These are phyloP conservation scores for Gambusia yucatana DNA, from an alignment of 2,797 vertebrate species.

Conservation along the genomic window DNA sequence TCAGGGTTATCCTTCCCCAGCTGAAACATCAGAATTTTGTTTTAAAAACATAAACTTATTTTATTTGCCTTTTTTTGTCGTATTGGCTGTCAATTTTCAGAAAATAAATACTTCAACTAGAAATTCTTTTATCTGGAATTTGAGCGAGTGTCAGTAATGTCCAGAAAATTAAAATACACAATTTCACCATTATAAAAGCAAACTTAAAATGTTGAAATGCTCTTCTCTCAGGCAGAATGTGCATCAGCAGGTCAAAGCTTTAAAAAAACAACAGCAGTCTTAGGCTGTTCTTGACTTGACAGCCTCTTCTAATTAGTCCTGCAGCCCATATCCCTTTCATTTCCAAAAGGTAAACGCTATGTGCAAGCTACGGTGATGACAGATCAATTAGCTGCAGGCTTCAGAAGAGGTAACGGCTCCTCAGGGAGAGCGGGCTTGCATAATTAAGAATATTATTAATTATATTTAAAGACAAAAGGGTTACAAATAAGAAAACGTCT, in stretches of 20 bases:
- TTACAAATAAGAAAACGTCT: slow-evolving; percentile 25
- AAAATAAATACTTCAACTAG: not conserved
- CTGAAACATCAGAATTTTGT: not conserved
- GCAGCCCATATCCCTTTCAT: slow-evolving; percentile 63
- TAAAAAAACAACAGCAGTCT: slow-evolving; percentile 46
- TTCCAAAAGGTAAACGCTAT: slow-evolving; percentile 65
- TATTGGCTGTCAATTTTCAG: not conserved
- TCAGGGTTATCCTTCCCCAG: not conserved
- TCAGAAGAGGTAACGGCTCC: slow-evolving; percentile 65
- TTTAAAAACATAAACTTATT: not conserved
- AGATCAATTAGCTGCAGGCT: slow-evolving; percentile 73
- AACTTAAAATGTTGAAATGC: not conserved
- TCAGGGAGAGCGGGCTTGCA: slow-evolving; percentile 65
- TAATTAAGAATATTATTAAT: slow-evolving; percentile 79
- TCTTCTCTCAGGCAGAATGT: not conserved
- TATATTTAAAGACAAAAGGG: slow-evolving; percentile 58
- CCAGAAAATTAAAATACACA: not conserved
- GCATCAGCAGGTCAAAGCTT: not conserved
- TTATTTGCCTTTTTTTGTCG: not conserved
- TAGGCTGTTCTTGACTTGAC: slow-evolving; percentile 53
- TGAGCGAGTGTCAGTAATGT: not conserved
- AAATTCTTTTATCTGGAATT: not conserved
- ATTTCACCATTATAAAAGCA: not conserved
- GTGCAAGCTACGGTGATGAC: slow-evolving; percentile 43
- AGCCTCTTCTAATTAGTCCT: slow-evolving; percentile 70